phyloP scores from a whole-genome alignment of 2,888 invertebrate species.

The Serripes groenlandicus region DNA sequence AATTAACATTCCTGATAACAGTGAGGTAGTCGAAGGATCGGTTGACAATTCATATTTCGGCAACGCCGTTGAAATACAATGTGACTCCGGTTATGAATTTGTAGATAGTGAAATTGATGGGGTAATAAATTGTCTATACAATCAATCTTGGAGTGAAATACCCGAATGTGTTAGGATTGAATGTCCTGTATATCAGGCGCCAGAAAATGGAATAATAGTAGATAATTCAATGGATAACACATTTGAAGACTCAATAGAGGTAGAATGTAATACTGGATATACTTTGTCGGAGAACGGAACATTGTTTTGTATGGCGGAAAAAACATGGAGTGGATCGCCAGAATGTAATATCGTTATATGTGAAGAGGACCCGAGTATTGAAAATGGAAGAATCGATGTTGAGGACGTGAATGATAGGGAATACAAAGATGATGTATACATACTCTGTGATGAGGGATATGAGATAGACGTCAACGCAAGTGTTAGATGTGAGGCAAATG shows the following conservation, averaged over 20 bases:
- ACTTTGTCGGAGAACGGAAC: not conserved
- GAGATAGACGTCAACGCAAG: not conserved
- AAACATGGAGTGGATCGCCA: slow-evolving; percentile 26
- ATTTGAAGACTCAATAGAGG: not conserved
- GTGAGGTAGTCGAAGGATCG: not conserved
- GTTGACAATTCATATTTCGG: not conserved
- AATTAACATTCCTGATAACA: not conserved
- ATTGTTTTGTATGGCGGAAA: slow-evolving; percentile 6
- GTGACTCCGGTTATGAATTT: not conserved
- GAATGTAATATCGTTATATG: slow-evolving; percentile 16
- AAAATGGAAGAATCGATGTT: not conserved
- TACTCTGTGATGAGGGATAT: slow-evolving; percentile 31
- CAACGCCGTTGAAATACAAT: not conserved
- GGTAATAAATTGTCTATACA: not conserved
- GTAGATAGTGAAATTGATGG: not conserved
- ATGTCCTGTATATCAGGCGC: not conserved
- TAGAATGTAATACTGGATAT: not conserved
- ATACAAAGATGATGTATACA: not conserved
- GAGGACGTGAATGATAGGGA: not conserved
- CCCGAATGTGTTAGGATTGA: not conserved
- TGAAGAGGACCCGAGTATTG: not conserved
- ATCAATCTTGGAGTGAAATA: not conserved
- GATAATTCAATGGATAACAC: not conserved
- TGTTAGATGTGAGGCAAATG: slow-evolving; percentile 22
- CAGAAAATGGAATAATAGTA: not conserved